Base-by-base conservation (phyloP, 92 coral and sea anemone species). In the Virgularia gustaviana region DNA sequence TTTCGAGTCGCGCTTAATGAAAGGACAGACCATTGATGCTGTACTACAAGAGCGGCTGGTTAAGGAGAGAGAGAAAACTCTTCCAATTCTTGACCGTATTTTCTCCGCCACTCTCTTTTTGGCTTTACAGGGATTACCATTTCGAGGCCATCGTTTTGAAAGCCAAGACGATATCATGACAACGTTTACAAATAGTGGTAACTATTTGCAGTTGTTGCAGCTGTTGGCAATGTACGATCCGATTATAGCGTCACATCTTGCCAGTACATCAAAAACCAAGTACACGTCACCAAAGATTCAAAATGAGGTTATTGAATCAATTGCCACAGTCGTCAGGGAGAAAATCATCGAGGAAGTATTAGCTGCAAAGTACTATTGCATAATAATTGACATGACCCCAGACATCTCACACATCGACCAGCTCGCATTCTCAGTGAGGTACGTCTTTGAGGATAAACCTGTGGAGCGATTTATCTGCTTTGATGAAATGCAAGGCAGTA, bases 61-160 rank as follows among this genome's bases (percentile, higher is more conserved):
- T n/a, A 58, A 22, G 33, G 42, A 58, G 65, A 58, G 65, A 58
- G 23, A 58, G 33, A 10, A 41, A 16, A 33, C 65, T 58, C 33
- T 41, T 28, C 2, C 15, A 5, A 56, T 56, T 56, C 63, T 56
- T 56, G 31, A 56, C 63, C 63, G 63, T 11, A 9, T 56, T 56
- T 56, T 56, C 28, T 56, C 63, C 16, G 41, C 4, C 31, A 28
- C 65, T 29, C 39, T 58, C 38, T 58, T 58, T 58, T 58, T 58
- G 65, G 65, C 65, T 58, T 41, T 58, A 10, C 65, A 58, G 65
- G 65, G 65, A 58, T 58, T 58, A 58, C 65, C 38, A 23, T 58
- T 58, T 58, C 65, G 65, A 58, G 65, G 65, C 37, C 13, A 41
- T 58, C 65, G 41, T 58, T 30, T 22, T 58, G 41, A 58, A 58